A percentile compares a stretch with the other conserved stretches of the same genome.
Evolutionary conservation across 23 tunicate genomes (phyloP).

Genomic region (Pegea sp.): DNA sequence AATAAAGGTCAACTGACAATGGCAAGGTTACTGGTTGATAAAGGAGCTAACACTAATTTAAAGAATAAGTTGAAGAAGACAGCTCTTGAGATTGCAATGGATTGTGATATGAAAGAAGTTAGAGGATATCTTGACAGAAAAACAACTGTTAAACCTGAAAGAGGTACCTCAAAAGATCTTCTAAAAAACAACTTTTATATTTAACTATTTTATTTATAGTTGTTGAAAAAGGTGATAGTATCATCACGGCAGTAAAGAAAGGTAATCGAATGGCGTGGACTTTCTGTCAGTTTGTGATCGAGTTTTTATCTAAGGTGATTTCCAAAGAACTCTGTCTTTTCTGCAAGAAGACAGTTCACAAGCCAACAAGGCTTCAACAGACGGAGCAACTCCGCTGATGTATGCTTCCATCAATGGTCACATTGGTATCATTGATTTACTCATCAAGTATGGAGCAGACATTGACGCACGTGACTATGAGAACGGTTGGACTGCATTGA

Average conservation of each 20-base stretch:
- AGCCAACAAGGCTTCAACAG: constrained; percentile 55
- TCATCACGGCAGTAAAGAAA: constrained; percentile 71
- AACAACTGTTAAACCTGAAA: constrained; percentile 70
- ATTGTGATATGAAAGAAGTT: constrained; percentile 65
- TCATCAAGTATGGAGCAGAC: constrained; percentile 66
- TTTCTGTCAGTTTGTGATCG: too few species aligned
- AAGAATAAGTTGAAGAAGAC: constrained; percentile 58
- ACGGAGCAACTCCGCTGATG: constrained; percentile 98
- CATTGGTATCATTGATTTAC: constrained; percentile 31
- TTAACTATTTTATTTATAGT: constrained; percentile 13
- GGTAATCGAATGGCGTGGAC: too few species aligned
- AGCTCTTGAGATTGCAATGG: constrained; percentile 76
- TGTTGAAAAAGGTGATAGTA: constrained; percentile 50
- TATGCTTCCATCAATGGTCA: constrained; percentile 82
- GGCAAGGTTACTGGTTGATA: constrained; percentile 66
- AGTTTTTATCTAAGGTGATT: constrained; percentile 5
- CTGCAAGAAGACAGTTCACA: constrained; percentile 15
- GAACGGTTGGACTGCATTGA: constrained; percentile 95
- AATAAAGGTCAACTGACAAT: constrained; percentile 54
- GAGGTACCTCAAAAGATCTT: constrained; percentile 5
- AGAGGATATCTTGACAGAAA: constrained; percentile 71
- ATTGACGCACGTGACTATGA: constrained; percentile 89
- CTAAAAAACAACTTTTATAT: constrained; percentile 1
- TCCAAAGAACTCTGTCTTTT: constrained; percentile 10
- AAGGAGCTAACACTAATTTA: constrained; percentile 53